Conservation (phyloP, 2,888 invertebrate species). For the Scrobipalpa costella region DNA sequence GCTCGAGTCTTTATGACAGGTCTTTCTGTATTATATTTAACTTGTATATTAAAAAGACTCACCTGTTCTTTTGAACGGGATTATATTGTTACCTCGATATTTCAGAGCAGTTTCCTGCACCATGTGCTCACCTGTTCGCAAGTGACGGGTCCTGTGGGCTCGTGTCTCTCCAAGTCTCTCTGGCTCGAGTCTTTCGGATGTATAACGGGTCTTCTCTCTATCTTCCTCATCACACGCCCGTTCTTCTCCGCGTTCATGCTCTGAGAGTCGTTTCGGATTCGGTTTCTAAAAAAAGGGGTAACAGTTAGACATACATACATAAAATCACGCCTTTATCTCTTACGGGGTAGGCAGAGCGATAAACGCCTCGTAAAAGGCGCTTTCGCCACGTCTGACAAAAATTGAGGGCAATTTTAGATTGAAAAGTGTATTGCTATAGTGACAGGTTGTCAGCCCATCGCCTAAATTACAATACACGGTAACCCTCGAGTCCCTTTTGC, state of each 20-base stretch:
- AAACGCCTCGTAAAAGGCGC: too few relatives aligned
- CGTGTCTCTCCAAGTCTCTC: slow-evolving; percentile 30
- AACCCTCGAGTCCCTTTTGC: too few relatives aligned
- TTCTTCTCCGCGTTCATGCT: slow-evolving; percentile 58
- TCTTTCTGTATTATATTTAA: slow-evolving; percentile 53
- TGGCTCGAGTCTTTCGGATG: slow-evolving; percentile 44
- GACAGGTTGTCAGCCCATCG: too few relatives aligned
- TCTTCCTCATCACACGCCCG: slow-evolving; percentile 50
- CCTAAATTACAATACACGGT: too few relatives aligned
- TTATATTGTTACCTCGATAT: too few relatives aligned
- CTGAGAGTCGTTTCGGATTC: slow-evolving; percentile 67
- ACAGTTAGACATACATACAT: neutral
- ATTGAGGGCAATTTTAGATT: too few relatives aligned
- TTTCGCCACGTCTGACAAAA: too few relatives aligned
- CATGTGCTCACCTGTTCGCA: slow-evolving; percentile 71
- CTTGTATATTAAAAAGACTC: too few relatives aligned
- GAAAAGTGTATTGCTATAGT: too few relatives aligned
- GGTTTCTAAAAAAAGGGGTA: slow-evolving; percentile 48
- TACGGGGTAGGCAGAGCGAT: too few relatives aligned
- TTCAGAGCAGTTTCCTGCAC: too few relatives aligned
- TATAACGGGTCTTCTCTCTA: slow-evolving; percentile 56
- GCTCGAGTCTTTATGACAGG: slow-evolving; percentile 45
- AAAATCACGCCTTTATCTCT: too few relatives aligned
- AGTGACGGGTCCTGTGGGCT: slow-evolving; percentile 51
- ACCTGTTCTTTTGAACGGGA: slow-evolving; percentile 49